Base-by-base conservation (phyloP, 2,888 invertebrate genomes). In the Apotomis betuletana region DNA sequence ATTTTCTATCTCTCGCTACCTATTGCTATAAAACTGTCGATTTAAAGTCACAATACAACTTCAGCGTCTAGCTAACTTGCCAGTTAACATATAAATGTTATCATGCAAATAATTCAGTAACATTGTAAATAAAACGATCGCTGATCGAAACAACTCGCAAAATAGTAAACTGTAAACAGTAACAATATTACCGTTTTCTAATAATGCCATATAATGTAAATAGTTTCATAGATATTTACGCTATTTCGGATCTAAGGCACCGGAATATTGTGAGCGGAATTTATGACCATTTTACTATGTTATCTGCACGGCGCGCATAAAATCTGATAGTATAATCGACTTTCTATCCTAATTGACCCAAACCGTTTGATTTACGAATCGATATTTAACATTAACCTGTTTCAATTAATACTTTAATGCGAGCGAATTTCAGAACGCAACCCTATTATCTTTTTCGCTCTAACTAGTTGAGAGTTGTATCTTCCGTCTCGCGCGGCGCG, bases 341-440 rank as follows among this genome's bases (percentile, higher is more conserved):
- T 72, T 74, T 74, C 74, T 74, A 74, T 61, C 12, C 44, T 52
- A 69, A 73, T 67, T 59, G 51, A 51, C 41, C 36, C 9, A 46
- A 44, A 44, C 41, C 36, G 52, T n/a, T 49, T 70, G 69, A 73
- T 77, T 75, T 74, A 81, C 77, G 77, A 62, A 46, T 27, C 6
- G 51, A 58, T 76, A 79, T 79, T 77, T 78, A 69, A 69, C 72
- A 69, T 77, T 80, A 84, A 83, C 85, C 81, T 70, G 85, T 85
- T 83, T 80, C 79, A 82, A 86, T 86, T 84, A 84, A 80, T 80
- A 71, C 75, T 46, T 75, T 78, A 82, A 80, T 82, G 82, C 80
- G 76, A 71, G 71, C 67, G 51, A 71, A 72, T 67, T 63, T 70
- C 64, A 87, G 89, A 89, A 88, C 83, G 87, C 86, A 77, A 84